Conservation (phyloP, 2,113 vertebrate genomes). For the Micromys minutus region DNA sequence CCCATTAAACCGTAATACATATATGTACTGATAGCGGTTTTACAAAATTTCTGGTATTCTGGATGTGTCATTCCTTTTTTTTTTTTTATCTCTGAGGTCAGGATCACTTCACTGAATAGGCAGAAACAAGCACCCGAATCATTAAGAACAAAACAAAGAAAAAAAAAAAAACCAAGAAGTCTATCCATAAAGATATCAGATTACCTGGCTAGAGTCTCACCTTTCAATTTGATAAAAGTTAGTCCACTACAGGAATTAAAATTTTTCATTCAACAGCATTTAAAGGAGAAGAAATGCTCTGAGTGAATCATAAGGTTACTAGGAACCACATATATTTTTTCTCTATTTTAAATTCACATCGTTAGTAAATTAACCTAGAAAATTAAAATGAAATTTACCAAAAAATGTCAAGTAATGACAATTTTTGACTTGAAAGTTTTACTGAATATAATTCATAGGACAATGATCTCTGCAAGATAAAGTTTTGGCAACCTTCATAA, state of each 20-base stretch:
- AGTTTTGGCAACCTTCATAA: background rate
- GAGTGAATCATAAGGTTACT: background rate
- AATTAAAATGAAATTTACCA: background rate
- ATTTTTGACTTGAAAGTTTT: background rate
- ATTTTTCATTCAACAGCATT: accelerated
- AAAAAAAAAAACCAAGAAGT: too few relatives aligned
- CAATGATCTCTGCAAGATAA: background rate
- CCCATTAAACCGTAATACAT: background rate
- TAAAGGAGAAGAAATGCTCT: background rate
- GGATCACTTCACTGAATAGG: background rate
- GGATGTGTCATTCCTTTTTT: background rate
- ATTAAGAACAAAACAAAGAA: background rate
- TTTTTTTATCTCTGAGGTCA: background rate
- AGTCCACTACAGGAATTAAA: background rate
- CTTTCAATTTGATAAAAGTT: background rate
- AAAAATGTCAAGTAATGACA: background rate
- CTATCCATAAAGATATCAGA: background rate
- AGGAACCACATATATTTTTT: background rate
- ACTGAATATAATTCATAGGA: background rate
- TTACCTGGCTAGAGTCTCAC: background rate
- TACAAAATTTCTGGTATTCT: background rate
- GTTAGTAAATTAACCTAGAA: background rate
- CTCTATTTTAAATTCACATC: too few relatives aligned
- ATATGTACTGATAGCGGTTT: background rate
- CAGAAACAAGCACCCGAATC: background rate